These are phyloP conservation scores for Montipora efflorescens DNA, from an alignment of 64 coral and sea anemone species.

Conservation along the genomic window DNA sequence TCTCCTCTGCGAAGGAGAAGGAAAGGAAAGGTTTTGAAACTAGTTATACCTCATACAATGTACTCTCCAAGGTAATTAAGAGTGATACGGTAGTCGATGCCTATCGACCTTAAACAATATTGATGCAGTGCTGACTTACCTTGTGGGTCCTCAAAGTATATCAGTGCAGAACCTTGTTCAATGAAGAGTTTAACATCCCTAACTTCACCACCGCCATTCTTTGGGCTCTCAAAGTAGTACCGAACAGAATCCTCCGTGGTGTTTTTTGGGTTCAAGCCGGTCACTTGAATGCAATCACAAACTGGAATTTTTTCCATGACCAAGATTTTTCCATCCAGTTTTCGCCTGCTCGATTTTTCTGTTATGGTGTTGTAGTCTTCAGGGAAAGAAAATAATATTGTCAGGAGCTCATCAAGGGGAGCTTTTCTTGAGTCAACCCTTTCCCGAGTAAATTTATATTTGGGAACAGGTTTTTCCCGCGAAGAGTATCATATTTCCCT, in stretches of 20 bases:
- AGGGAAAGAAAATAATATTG: not conserved
- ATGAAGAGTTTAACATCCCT: not conserved
- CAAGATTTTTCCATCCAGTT: not conserved
- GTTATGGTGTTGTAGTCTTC: slow-evolving; percentile 2
- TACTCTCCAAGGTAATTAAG: no score
- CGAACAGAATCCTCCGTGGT: slow-evolving; percentile 1
- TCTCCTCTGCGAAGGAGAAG: no score
- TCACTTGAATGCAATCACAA: slow-evolving; percentile 17
- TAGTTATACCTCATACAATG: no score
- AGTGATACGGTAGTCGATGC: no score
- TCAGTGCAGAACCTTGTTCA: slow-evolving; percentile 5
- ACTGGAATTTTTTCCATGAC: not conserved
- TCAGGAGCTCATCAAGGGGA: no score
- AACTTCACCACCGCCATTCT: slow-evolving; percentile 18
- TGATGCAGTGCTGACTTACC: not conserved
- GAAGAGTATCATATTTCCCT: no score
- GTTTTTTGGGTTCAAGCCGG: not conserved
- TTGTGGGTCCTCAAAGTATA: slow-evolving; percentile 22
- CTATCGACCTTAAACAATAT: no score
- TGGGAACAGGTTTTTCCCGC: no score
- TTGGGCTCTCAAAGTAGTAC: slow-evolving; percentile 27
- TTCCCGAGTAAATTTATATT: no score
- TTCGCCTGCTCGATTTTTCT: not conserved
- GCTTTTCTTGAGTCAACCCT: no score
- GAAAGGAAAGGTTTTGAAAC: no score